Conservation (phyloP, 2,888 invertebrate species). For the Eupeodes latifasciatus region DNA sequence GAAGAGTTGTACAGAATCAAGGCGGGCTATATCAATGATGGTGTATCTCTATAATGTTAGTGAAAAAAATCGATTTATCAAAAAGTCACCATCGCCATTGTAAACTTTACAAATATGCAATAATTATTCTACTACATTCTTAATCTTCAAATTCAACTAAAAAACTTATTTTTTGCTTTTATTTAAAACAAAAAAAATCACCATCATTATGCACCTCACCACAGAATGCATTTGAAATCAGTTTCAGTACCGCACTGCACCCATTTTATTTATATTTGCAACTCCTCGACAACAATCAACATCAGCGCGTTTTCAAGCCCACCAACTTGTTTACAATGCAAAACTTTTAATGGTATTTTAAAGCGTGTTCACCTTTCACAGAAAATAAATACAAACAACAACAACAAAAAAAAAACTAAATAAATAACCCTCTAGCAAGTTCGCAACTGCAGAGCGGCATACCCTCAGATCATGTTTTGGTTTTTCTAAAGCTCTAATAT, state of each 20-base stretch:
- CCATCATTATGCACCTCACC: slow-evolving; percentile 11
- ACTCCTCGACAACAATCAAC: slow-evolving; percentile 54
- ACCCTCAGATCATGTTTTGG: slow-evolving; percentile 34
- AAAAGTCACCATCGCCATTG: not conserved
- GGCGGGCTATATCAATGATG: not conserved
- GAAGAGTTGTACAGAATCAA: not conserved
- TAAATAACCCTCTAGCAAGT: slow-evolving; percentile 57
- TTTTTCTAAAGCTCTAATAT: slow-evolving; percentile 24
- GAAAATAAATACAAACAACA: not conserved
- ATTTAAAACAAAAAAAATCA: not conserved
- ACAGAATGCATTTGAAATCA: slow-evolving; percentile 49
- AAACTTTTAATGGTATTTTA: slow-evolving; percentile 62
- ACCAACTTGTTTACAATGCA: slow-evolving; percentile 55
- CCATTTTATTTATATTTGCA: slow-evolving; percentile 48
- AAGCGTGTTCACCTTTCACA: slow-evolving; percentile 67
- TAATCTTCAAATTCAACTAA: not conserved
- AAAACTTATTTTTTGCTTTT: not conserved
- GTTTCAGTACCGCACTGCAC: slow-evolving; percentile 56
- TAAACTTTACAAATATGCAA: slow-evolving; percentile 1
- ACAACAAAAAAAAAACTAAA: slow-evolving; percentile 21
- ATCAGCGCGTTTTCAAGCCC: not conserved
- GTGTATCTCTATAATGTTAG: not conserved
- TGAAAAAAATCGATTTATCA: not conserved
- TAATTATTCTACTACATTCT: slow-evolving; percentile 1
- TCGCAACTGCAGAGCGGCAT: slow-evolving; percentile 59